Evolutionary conservation across 2,113 vertebrate genomes (phyloP), one percentile per base, ranked within the genome.

Genomic region (Gymnarchus niloticus): DNA sequence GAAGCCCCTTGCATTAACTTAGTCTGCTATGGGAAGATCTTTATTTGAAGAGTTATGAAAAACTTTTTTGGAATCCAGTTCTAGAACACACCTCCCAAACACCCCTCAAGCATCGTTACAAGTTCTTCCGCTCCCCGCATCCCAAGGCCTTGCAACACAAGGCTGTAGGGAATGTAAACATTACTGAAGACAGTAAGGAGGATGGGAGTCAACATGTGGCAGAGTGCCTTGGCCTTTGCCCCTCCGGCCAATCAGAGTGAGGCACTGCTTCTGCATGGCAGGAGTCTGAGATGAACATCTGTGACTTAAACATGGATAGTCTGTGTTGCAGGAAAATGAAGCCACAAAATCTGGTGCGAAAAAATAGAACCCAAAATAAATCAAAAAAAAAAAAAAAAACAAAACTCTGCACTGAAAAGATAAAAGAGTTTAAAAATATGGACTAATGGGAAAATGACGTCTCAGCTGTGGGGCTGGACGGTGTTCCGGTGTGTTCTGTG

Each of bases 101-200:
- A 76, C 28, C 51, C 49, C 61, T 12, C 21, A 37, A 56, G 49
- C 51, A 37, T 21, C 25, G 14, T 41, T 3, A 76, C 25, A 44
- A 2, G 28, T 52, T 49, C 28, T 46, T 85, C 69, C 6, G 51
- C 19, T 54, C 46, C 33, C 19, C 19, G 49, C 37, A 8, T 56
- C 21, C 59, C 76, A 48, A 48, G 46, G 76, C n/a, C 14, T 21
- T 17, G 52, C 23, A 61, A 25, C 57, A 23, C 57, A 54, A 14
- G 57, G 57, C 76, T 78, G 21, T 48, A 41, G 65, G 84, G 59
- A 84, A 84, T 84, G 83, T 84, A 73, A 84, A 84, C 83, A 84
- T 33, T 51, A 49, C 80, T 52, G 80, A 48, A 10, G n/a, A 76
- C 65, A 46, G 14, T 33, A 37, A 77, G 65, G 51, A 41, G 19